Evolutionary conservation across 2,113 vertebrate species (phyloP).

Genomic region (Agelaius phoeniceus): DNA sequence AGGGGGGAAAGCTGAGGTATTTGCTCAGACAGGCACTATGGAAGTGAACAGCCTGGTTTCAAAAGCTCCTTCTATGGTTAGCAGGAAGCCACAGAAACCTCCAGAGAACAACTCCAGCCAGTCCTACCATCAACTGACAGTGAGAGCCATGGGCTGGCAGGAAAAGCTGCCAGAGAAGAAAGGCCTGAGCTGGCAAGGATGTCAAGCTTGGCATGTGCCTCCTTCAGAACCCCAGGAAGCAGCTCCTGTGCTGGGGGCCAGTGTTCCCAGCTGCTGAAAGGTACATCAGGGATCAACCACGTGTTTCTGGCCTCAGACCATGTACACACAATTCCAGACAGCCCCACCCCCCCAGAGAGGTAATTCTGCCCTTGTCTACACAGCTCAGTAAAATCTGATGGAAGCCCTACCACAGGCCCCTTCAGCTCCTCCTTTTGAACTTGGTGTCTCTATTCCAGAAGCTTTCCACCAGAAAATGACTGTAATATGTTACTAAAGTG

Average conservation of each 20-base stretch:
- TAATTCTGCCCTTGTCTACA: neutral
- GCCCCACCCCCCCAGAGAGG: accelerated
- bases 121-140: neutral
- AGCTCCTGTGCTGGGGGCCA: neutral
- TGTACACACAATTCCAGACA: accelerated
- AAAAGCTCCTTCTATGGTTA: neutral
- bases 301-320: accelerated
- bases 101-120: neutral
- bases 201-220: neutral
- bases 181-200: neutral
- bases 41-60: neutral
- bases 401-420: neutral
- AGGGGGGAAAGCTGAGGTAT: neutral
- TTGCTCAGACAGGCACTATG: neutral
- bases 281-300: accelerated
- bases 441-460: neutral
- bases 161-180: neutral
- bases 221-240: neutral
- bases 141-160: neutral
- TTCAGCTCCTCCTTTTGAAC: neutral
- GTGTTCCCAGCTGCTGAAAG: neutral
- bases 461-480: neutral
- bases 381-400: neutral
- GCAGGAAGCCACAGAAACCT: neutral
- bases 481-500: accelerated